Evolutionary conservation across 2,113 vertebrate genomes (phyloP).

Genomic region (Poeciliopsis prolifica): DNA sequence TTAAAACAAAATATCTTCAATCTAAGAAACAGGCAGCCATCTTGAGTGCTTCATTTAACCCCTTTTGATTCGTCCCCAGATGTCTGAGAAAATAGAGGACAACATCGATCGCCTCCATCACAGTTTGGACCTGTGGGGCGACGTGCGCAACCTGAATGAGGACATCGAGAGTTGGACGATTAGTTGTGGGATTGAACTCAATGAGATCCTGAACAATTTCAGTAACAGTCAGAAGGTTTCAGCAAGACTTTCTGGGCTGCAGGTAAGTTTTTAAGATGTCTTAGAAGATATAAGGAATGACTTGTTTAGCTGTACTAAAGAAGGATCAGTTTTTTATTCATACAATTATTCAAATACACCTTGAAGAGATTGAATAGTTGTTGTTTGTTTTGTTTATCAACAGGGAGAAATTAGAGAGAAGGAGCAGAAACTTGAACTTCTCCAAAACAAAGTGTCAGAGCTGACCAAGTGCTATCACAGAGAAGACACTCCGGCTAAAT

Average conservation of each 20-base stretch:
- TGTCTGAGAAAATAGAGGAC: constrained; percentile 89
- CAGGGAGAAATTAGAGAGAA: constrained; percentile 86
- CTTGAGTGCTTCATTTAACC: neutral
- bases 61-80: constrained; percentile 66
- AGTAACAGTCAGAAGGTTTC: constrained; percentile 84
- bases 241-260: constrained; percentile 81
- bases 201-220: constrained; percentile 85
- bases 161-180: constrained; percentile 90
- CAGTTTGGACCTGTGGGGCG: constrained; percentile 86
- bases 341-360: neutral
- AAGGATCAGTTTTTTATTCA: neutral
- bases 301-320: neutral
- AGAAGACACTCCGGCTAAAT: constrained; percentile 85
- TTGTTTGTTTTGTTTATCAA: constrained; percentile 29
- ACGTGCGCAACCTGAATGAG: constrained; percentile 84
- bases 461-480: constrained; percentile 84
- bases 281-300: neutral
- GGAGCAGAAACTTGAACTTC: constrained; percentile 83
- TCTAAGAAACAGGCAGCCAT: neutral
- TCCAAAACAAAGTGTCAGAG: constrained; percentile 86
- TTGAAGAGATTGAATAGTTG: neutral
- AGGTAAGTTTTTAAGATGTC: constrained; percentile 75
- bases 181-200: constrained; percentile 83
- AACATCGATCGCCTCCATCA: constrained; percentile 84
- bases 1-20: neutral